A percentile compares a stretch with the other conserved stretches of the same genome.
These are phyloP conservation scores for Hirundichthys speculiger DNA, from an alignment of 2,113 vertebrate genomes.

Conservation along the genomic window DNA sequence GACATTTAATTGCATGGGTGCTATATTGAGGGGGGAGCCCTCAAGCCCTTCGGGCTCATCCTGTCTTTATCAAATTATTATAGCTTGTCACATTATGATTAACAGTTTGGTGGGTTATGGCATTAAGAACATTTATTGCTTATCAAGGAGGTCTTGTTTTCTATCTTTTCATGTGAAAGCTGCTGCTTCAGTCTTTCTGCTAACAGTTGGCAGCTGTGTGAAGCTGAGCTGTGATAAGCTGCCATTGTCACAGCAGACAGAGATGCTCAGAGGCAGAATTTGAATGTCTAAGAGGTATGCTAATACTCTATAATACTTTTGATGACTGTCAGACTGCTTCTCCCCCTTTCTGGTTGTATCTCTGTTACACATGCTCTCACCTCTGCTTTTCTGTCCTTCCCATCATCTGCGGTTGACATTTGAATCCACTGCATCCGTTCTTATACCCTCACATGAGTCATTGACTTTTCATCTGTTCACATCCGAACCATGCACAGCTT, in stretches of 20 bases:
- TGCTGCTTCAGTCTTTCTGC: conserved; percentile 12
- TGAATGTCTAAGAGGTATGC: conserved; percentile 46
- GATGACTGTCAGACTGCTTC: conserved; percentile 33
- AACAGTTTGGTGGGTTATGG: conserved; percentile 58
- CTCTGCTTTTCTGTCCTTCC: conserved; percentile 12
- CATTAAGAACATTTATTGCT: conserved; percentile 37
- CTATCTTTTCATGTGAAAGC: conserved; percentile 32
- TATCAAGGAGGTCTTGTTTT: conserved; percentile 39
- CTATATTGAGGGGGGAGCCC: conserved; percentile 41
- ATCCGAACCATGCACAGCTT: conserved; percentile 21
- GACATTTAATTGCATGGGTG: conserved; percentile 45
- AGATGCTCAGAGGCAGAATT: conserved; percentile 24
- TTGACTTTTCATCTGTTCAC: conserved; percentile 54
- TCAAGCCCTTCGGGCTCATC: conserved; percentile 23
- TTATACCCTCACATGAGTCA: conserved; percentile 52
- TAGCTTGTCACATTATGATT: conserved; percentile 52
- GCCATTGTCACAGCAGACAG: conserved; percentile 38
- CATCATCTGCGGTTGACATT: conserved; percentile 39
- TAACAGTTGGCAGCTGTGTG: not conserved
- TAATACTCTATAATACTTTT: conserved; percentile 48
- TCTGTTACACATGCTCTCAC: not conserved
- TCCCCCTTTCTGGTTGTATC: conserved; percentile 4
- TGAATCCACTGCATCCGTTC: conserved; percentile 33
- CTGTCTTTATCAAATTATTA: conserved; percentile 29
- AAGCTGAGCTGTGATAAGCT: conserved; percentile 28